These are phyloP conservation scores for Rhagoletis pomonella DNA, from an alignment of 1,140 invertebrate genomes.

Conservation along the genomic window DNA sequence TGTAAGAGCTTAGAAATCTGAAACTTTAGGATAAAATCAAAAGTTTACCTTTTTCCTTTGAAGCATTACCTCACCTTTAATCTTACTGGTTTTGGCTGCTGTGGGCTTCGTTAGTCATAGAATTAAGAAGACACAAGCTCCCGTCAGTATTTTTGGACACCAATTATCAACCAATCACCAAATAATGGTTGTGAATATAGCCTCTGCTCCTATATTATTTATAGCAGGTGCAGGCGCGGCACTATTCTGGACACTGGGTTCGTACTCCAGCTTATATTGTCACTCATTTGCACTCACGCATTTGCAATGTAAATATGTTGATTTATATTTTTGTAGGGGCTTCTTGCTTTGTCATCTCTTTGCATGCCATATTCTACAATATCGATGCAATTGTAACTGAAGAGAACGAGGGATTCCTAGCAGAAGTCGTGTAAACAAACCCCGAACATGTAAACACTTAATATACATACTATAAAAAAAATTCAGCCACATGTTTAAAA, in stretches of 20 bases:
- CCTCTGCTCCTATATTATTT: constrained; percentile 86
- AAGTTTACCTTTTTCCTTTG: constrained; percentile 56
- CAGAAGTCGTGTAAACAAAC: constrained; percentile 65
- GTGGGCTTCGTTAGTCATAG: constrained; percentile 84
- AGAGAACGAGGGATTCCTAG: constrained; percentile 71
- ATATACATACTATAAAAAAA: no score
- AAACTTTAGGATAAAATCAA: constrained; percentile 55
- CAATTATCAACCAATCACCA: constrained; percentile 84
- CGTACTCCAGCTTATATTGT: constrained; percentile 58
- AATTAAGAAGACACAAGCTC: constrained; percentile 78
- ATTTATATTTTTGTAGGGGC: constrained; percentile 75
- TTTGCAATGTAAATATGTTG: neutral
- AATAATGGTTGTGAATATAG: constrained; percentile 81
- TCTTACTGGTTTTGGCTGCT: constrained; percentile 81
- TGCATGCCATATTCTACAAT: constrained; percentile 87
- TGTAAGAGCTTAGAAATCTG: constrained; percentile 78
- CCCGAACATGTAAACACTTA: neutral
- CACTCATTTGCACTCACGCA: constrained; percentile 49
- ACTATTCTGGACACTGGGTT: constrained; percentile 89
- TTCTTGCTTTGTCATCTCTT: constrained; percentile 82
- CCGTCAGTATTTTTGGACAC: constrained; percentile 79
- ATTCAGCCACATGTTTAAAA: no score
- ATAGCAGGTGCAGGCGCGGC: constrained; percentile 86
- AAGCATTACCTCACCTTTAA: constrained; percentile 85
- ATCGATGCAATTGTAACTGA: constrained; percentile 79